Conservation (phyloP, 2,888 invertebrate genomes). For the Corbicula japonica region DNA sequence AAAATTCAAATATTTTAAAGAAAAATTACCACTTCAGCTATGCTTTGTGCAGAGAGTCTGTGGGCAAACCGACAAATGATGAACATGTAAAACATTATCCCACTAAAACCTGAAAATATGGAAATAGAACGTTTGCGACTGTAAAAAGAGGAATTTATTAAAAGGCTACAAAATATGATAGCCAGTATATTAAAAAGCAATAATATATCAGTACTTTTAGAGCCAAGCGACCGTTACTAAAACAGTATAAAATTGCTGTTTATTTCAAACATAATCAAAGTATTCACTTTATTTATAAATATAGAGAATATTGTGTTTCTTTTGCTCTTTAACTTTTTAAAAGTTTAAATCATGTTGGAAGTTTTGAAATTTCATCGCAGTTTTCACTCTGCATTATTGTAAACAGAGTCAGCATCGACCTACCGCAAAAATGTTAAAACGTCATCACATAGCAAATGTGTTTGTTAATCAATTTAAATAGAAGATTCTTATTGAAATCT, state of each 20-base stretch:
- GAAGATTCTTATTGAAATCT: too few relatives aligned
- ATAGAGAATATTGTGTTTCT: too few relatives aligned
- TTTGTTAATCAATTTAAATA: too few relatives aligned
- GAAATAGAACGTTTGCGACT: background rate
- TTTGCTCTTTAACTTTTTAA: background rate
- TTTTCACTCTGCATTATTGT: background rate
- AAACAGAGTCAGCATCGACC: background rate
- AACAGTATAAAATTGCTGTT: too few relatives aligned
- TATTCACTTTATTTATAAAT: background rate
- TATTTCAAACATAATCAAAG: too few relatives aligned
- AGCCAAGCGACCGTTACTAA: background rate
- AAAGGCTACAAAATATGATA: background rate
- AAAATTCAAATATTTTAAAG: background rate
- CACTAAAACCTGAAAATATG: slow-evolving; percentile 51
- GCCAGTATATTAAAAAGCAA: background rate
- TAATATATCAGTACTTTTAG: background rate
- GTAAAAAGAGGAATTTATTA: background rate
- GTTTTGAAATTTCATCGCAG: background rate
- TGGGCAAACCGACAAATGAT: slow-evolving; percentile 48
- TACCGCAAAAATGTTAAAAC: background rate
- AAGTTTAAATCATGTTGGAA: background rate
- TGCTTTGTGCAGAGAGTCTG: slow-evolving; percentile 43
- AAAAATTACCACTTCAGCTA: slow-evolving; percentile 47
- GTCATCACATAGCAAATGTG: background rate
- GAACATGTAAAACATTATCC: slow-evolving; percentile 55